Conservation (phyloP, 2,797 vertebrate genomes). For the Alcedo quadribrachys region DNA sequence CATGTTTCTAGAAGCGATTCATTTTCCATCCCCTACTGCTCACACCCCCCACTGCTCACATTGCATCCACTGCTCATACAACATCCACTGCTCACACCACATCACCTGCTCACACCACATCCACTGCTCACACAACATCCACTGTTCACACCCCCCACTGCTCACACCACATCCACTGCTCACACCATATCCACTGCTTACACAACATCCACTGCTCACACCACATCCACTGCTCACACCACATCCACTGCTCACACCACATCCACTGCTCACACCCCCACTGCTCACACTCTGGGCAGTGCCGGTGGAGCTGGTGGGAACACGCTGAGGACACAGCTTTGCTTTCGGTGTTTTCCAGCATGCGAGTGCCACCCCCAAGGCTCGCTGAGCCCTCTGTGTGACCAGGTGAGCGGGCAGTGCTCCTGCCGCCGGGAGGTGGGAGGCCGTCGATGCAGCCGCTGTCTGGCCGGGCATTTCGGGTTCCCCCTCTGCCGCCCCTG, state of each 20-base stretch:
- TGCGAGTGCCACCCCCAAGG: constrained; percentile 85
- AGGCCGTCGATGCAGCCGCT: constrained; percentile 81
- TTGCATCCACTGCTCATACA: neutral
- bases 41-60: rapidly evolving
- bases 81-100: no score
- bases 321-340: neutral
- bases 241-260: no score
- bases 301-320: rapidly evolving
- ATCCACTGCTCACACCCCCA: no score
- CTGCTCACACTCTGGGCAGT: neutral
- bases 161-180: no score
- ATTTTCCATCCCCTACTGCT: neutral
- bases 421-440: constrained; percentile 75
- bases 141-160: no score
- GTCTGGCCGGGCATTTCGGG: constrained; percentile 81
- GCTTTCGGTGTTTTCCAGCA: constrained; percentile 70
- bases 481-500: constrained; percentile 86
- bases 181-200: no score
- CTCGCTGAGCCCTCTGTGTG: constrained; percentile 79
- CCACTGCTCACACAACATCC: no score
- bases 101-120: no score
- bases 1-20: rapidly evolving
- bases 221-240: no score
- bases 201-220: no score
- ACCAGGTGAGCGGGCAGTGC: constrained; percentile 86